Evolutionary conservation across 2,888 invertebrate species (phyloP).

Genomic region (Barypeithes pellucidus): DNA sequence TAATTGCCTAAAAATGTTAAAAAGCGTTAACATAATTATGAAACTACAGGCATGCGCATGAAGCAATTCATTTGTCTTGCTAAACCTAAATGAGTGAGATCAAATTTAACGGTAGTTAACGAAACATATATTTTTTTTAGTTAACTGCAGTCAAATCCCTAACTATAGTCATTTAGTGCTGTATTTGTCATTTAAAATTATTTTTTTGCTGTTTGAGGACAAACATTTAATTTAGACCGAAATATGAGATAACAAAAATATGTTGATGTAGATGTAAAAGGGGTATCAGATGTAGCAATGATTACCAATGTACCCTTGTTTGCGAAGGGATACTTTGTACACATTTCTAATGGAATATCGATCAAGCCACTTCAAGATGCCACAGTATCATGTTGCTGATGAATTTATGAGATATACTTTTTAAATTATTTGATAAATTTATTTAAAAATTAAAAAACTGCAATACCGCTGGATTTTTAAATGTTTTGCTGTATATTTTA

Average conservation of each 20-base stretch:
- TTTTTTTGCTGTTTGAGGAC: neutral
- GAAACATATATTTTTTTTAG: too few species aligned
- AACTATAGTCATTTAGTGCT: too few species aligned
- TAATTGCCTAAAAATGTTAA: too few species aligned
- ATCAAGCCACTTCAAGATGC: conserved; percentile 64
- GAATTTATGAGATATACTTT: conserved; percentile 4
- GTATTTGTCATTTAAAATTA: too few species aligned
- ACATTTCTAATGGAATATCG: conserved; percentile 69
- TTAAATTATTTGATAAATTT: neutral
- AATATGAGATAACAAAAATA: conserved; percentile 34
- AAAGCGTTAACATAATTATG: too few species aligned
- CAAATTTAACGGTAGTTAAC: too few species aligned
- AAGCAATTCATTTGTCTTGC: too few species aligned
- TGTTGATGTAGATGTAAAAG: conserved; percentile 48
- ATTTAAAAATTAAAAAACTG: neutral
- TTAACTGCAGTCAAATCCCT: too few species aligned
- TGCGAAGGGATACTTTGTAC: conserved; percentile 57
- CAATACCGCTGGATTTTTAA: too few species aligned
- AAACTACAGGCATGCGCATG: too few species aligned
- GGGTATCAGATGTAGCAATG: conserved; percentile 48
- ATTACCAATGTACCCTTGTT: conserved; percentile 59
- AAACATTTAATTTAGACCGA: conserved; percentile 14
- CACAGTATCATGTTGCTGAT: conserved; percentile 40
- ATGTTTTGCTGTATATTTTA: too few species aligned
- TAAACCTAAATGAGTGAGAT: too few species aligned